These are phyloP conservation scores for Bambusicola thoracicus DNA, from an alignment of 2,113 vertebrate species.

Conservation along the genomic window DNA sequence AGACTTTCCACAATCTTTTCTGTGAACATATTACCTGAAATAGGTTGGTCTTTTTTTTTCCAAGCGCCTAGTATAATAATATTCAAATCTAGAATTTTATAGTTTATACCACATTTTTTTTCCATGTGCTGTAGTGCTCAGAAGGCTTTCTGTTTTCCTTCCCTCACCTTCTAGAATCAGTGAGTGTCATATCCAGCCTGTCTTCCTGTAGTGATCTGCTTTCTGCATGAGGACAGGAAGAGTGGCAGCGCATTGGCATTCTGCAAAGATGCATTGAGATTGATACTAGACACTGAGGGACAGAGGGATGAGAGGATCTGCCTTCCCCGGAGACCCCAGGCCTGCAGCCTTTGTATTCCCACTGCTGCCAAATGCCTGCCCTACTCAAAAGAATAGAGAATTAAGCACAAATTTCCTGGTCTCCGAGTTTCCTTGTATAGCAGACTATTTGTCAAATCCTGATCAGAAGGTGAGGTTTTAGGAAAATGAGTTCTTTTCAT, in stretches of 20 bases:
- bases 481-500: not conserved
- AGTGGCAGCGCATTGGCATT: not conserved
- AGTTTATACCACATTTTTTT: not conserved
- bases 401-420: not conserved
- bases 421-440: not conserved
- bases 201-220: not conserved
- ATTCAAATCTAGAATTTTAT: not conserved
- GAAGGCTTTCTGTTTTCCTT: not conserved
- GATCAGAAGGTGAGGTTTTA: not conserved
- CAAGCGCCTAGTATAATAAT: not conserved
- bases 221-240: not conserved
- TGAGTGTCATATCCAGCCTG: not conserved
- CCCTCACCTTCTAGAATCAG: not conserved
- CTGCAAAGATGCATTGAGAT: not conserved
- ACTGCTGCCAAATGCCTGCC: not conserved
- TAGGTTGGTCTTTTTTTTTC: not conserved
- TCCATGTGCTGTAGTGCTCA: not conserved
- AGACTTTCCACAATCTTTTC: not conserved
- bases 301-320: not conserved
- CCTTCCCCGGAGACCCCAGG: not conserved
- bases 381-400: not conserved
- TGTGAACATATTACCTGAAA: not conserved
- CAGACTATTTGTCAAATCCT: not conserved
- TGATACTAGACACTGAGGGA: not conserved
- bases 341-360: not conserved